phyloP scores from a whole-genome alignment of 2,888 invertebrate species.

The Theodoxus fluviatilis region DNA sequence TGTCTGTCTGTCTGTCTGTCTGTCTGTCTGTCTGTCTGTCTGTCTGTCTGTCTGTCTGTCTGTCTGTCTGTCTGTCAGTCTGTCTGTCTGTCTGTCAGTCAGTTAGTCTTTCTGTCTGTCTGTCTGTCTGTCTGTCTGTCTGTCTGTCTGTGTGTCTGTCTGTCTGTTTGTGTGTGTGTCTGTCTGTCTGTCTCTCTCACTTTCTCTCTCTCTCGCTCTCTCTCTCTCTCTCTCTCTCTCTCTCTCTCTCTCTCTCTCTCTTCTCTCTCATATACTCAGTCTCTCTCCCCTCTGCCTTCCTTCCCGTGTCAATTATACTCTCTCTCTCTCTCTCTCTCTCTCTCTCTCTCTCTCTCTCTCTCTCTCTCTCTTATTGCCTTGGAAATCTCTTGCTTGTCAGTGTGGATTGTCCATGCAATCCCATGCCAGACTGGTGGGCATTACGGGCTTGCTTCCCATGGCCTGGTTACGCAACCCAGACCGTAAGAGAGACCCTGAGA shows the following conservation, averaged over 20 bases:
- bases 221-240: slow-evolving; percentile 11
- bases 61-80: background rate
- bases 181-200: background rate
- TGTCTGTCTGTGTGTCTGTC: slow-evolving; percentile 10
- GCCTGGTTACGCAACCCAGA: too few species aligned
- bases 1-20: background rate
- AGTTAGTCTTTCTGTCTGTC: background rate
- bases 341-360: too few species aligned
- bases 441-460: too few species aligned
- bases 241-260: slow-evolving; percentile 11
- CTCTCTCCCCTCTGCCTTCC: too few species aligned
- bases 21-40: background rate
- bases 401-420: too few species aligned
- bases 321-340: too few species aligned
- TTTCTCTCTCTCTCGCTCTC: slow-evolving; percentile 11
- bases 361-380: too few species aligned
- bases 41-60: background rate
- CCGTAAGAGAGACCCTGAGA: too few species aligned
- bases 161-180: background rate
- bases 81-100: background rate
- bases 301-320: too few species aligned
- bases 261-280: background rate
- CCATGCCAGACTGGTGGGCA: too few species aligned
- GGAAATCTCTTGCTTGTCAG: too few species aligned
- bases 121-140: background rate